A percentile compares a stretch with the other conserved stretches of the same genome.
phyloP scores from a whole-genome alignment of 2,888 invertebrate genomes.

The Xestia xanthographa region DNA sequence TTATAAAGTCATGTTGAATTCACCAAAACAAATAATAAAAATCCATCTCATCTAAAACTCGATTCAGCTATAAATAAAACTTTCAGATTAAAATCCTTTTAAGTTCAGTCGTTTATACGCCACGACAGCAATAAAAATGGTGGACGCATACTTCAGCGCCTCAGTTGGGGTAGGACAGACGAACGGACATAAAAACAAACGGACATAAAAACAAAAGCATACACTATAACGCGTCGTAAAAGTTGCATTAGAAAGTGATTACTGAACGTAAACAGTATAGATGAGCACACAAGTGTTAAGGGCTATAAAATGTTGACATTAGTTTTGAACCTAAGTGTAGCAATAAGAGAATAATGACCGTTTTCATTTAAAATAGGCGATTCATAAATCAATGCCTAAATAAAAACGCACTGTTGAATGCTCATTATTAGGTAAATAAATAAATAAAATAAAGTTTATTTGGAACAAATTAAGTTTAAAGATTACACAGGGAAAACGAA shows the following conservation, averaged over 20 bases:
- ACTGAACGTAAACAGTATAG: conserved; percentile 58
- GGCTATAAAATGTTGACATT: neutral
- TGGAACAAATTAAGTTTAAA: too few species aligned
- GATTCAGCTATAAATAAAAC: conserved; percentile 35
- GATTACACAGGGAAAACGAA: too few species aligned
- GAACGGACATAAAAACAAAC: conserved; percentile 52
- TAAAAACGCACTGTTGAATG: neutral
- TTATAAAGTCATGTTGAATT: neutral
- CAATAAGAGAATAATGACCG: neutral
- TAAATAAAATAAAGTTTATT: too few species aligned
- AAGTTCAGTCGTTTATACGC: conserved; percentile 50
- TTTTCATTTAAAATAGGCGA: neutral
- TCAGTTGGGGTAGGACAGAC: conserved; percentile 45
- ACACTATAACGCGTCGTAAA: conserved; percentile 61
- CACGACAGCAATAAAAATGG: conserved; percentile 56
- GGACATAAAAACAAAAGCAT: conserved; percentile 61
- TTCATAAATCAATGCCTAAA: neutral
- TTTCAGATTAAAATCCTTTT: conserved; percentile 61
- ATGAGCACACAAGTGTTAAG: conserved; percentile 42
- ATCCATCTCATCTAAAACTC: conserved; percentile 13
- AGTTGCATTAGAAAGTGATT: conserved; percentile 60
- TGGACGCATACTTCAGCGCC: conserved; percentile 49
- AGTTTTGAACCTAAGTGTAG: neutral
- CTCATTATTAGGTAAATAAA: too few species aligned
- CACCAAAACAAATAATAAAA: conserved; percentile 36